Evolutionary conservation across 2,113 vertebrate species (phyloP).

Genomic region (Phylloscopus whistleri): DNA sequence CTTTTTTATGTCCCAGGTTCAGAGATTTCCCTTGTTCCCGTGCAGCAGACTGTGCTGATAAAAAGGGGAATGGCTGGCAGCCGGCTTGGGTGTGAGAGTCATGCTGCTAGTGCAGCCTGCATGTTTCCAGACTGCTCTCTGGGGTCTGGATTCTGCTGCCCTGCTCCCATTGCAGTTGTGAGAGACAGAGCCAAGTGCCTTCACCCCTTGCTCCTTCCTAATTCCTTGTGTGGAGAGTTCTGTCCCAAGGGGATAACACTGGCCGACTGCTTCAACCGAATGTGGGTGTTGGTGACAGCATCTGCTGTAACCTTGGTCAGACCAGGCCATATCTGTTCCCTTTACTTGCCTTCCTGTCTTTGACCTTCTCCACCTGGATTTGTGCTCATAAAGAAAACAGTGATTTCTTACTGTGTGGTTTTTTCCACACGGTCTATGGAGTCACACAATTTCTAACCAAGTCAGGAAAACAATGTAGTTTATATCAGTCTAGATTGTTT

Average conservation of each 20-base stretch:
- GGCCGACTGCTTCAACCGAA: not conserved
- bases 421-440: rapidly evolving
- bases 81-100: not conserved
- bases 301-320: not conserved
- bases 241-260: not conserved
- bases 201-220: not conserved
- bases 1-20: slow-evolving; percentile 5
- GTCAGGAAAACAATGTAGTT: not conserved
- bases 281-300: not conserved
- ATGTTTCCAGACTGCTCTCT: not conserved
- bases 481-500: not conserved
- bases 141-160: not conserved
- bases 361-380: not conserved
- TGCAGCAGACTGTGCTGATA: slow-evolving; percentile 4
- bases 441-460: not conserved
- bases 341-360: not conserved
- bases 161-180: not conserved
- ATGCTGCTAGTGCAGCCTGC: not conserved
- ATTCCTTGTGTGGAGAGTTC: not conserved
- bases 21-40: not conserved
- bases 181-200: not conserved
- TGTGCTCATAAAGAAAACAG: not conserved
- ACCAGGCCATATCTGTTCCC: not conserved
- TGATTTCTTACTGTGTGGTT: not conserved
- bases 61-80: not conserved